These are phyloP conservation scores for Griposia aprilina DNA, from an alignment of 2,888 invertebrate genomes.

Conservation along the genomic window DNA sequence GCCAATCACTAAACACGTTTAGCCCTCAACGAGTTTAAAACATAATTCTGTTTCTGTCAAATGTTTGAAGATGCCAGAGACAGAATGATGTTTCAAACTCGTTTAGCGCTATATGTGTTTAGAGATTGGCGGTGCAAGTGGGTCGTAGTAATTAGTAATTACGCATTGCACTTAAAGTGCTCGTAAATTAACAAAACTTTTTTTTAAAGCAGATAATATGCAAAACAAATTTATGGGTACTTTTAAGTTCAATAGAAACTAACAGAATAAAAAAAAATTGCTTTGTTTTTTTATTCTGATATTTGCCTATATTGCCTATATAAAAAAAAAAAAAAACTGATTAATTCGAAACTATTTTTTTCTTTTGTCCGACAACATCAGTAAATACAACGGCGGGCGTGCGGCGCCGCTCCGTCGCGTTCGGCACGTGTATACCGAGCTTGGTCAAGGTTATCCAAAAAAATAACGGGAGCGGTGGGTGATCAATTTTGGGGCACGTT, in stretches of 20 bases:
- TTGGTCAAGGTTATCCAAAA: conserved; percentile 37
- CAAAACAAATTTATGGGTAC: neutral
- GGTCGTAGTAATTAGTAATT: neutral
- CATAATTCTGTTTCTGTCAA: too few relatives aligned
- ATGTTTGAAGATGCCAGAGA: too few relatives aligned
- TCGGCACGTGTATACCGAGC: neutral
- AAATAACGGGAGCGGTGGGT: conserved; percentile 9
- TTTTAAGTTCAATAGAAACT: neutral
- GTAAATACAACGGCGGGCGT: conserved; percentile 14
- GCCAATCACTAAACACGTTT: too few relatives aligned
- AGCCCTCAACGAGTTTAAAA: too few relatives aligned
- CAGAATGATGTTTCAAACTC: too few relatives aligned
- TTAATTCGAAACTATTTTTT: too few relatives aligned
- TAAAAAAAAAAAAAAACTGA: too few relatives aligned
- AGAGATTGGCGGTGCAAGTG: too few relatives aligned
- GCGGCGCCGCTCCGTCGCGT: neutral
- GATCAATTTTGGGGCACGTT: neutral
- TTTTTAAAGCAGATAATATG: neutral
- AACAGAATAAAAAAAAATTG: neutral
- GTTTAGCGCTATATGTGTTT: too few relatives aligned
- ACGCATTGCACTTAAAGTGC: neutral
- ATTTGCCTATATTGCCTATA: too few relatives aligned
- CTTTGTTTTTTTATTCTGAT: too few relatives aligned
- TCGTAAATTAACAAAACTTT: neutral
- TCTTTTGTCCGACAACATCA: neutral